A percentile compares a stretch with the other conserved stretches of the same genome.
Evolutionary conservation across 2,888 invertebrate genomes (phyloP).

Genomic region (Anodontia alba): DNA sequence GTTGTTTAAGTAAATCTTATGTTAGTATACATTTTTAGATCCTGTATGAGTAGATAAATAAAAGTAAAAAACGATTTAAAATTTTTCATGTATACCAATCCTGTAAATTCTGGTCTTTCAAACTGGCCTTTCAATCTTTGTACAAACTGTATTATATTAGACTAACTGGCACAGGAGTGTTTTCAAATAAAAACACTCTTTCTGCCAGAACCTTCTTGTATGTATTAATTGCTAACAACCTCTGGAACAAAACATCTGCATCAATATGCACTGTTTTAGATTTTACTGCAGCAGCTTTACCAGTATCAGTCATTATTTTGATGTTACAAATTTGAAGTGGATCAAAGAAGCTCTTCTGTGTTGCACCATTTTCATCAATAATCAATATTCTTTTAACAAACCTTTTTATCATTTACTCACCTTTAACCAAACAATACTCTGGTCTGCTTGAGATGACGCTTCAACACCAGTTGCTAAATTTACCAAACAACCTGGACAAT

Average conservation of each 20-base stretch:
- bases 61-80: too few relatives aligned
- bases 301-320: slow-evolving; percentile 8
- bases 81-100: too few relatives aligned
- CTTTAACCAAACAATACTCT: not conserved
- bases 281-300: not conserved
- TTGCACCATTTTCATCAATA: not conserved
- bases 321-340: not conserved
- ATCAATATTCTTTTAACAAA: not conserved
- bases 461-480: not conserved
- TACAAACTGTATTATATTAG: too few relatives aligned
- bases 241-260: slow-evolving; percentile 6
- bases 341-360: slow-evolving; percentile 10
- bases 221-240: slow-evolving; percentile 15
- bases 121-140: too few relatives aligned
- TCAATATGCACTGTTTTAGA: not conserved
- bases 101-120: too few relatives aligned
- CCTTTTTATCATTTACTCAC: not conserved
- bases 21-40: too few relatives aligned
- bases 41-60: too few relatives aligned
- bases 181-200: slow-evolving; percentile 20
- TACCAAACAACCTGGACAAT: not conserved
- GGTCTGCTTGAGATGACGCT: not conserved
- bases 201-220: slow-evolving; percentile 19
- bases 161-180: slow-evolving; percentile 1
- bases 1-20: too few relatives aligned